Evolutionary conservation across 2,113 vertebrate genomes (phyloP).

Genomic region (Esox niger): DNA sequence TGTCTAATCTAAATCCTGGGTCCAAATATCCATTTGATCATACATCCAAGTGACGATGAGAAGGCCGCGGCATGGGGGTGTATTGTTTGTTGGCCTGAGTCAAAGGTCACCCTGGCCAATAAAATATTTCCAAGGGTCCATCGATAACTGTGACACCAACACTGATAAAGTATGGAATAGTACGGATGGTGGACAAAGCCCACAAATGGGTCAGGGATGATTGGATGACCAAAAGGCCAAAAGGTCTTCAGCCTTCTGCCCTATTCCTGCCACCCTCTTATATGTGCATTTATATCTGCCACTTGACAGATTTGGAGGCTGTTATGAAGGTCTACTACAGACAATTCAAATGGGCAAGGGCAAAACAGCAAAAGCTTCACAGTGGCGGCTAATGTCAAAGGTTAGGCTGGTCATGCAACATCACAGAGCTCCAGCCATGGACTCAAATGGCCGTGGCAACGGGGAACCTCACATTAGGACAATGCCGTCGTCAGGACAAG

Average conservation of each 20-base stretch:
- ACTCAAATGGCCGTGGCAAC: conserved; percentile 37
- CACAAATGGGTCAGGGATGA: conserved; percentile 56
- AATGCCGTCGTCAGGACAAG: conserved; percentile 10
- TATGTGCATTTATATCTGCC: no score
- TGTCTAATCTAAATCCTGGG: conserved; percentile 49
- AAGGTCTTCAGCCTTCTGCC: conserved; percentile 68
- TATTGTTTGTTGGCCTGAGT: conserved; percentile 65
- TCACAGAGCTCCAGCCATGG: conserved; percentile 55
- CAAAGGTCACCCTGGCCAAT: conserved; percentile 74
- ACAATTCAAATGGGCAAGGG: conserved; percentile 74
- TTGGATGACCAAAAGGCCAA: conserved; percentile 67
- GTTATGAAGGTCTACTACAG: conserved; percentile 80
- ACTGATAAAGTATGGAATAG: conserved; percentile 72
- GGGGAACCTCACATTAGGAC: conserved; percentile 13
- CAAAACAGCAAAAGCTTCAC: conserved; percentile 74
- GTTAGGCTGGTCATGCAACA: conserved; percentile 63
- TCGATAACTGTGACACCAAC: conserved; percentile 74
- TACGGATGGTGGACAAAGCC: conserved; percentile 27
- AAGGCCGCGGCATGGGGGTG: conserved; percentile 38
- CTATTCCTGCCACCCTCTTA: conserved; percentile 51
- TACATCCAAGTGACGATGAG: conserved; percentile 52
- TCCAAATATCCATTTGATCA: conserved; percentile 62
- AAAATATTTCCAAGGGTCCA: conserved; percentile 69
- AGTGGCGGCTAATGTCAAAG: conserved; percentile 72
- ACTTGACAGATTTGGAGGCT: conserved; percentile 70